phyloP scores from a whole-genome alignment of 2,888 invertebrate genomes.

The Bellardia bayeri region DNA sequence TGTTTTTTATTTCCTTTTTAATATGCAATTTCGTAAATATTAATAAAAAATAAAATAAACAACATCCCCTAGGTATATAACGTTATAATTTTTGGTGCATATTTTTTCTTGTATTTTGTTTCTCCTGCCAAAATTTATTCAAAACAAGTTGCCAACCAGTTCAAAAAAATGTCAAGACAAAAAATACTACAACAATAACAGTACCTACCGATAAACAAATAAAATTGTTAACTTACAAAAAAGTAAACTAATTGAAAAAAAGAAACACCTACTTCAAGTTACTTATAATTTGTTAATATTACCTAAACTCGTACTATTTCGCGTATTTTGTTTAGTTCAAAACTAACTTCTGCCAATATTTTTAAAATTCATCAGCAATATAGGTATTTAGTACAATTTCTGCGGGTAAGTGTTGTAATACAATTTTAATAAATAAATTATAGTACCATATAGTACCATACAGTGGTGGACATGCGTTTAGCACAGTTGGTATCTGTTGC shows the following conservation, averaged over 20 bases:
- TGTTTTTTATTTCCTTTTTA: constrained; percentile 27
- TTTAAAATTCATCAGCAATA: constrained; percentile 1
- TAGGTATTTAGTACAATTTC: neutral
- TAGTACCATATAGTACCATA: too few species aligned
- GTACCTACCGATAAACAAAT: constrained; percentile 1
- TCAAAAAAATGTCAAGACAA: neutral
- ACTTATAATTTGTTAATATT: constrained; percentile 8
- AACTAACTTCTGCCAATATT: neutral
- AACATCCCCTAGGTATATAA: constrained; percentile 20
- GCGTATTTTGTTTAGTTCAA: neutral
- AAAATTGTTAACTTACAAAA: neutral
- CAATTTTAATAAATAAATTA: neutral
- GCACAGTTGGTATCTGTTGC: too few species aligned
- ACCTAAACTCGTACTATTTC: neutral
- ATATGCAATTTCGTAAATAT: constrained; percentile 45
- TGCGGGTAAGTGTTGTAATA: constrained; percentile 3
- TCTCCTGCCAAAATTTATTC: neutral
- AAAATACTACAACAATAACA: neutral
- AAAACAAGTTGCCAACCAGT: constrained; percentile 36
- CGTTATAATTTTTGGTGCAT: constrained; percentile 19
- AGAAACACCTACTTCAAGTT: constrained; percentile 3
- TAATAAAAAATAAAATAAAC: constrained; percentile 16
- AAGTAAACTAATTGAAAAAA: neutral
- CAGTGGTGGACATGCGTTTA: too few species aligned
- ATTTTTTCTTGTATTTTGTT: neutral